Evolutionary conservation across 53 echinoderm and acorn worm genomes (phyloP), one percentile per base, ranked within the genome.

Genomic region (Zoroaster sp.): DNA sequence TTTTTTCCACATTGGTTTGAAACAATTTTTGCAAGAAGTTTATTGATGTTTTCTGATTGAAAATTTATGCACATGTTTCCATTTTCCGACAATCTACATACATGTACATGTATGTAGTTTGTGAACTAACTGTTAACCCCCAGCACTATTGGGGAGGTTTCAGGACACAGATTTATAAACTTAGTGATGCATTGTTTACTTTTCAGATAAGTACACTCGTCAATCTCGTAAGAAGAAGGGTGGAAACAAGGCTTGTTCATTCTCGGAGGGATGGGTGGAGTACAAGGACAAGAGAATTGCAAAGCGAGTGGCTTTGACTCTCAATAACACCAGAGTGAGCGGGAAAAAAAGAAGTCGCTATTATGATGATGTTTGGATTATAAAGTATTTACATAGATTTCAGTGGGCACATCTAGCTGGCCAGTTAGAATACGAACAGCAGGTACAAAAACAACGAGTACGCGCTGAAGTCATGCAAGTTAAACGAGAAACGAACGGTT

Each of bases 261-360:
- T 94, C 45, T 90, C 90, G 8, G 95, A 97, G 71, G 95, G 95
- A 18, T 97, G 95, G 99, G 83, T 99, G 7, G 99, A 99, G 77
- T 99, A 94, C 89, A 94, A 80, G 88, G 88, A 92, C 72, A 99
- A 99, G 81, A 96, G 88, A 44, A 90, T 91, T 38, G 99, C 99
- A 20, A 99, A 99, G 77, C 87, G 90, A 42, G 90, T 99, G 3
- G 99, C 99, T 2, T 21, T 91, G 40, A 93, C 99, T 0, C 88
- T 99, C 66, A 96, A 99, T 90, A 99, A 99, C 76, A 96, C 99
- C 1, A 75, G 80, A 3, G 93, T 99, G 15, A 93, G 94, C 5
- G 93, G 90, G 18, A 91, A 63, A 49, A 96, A 96, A 52, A 69
- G 94, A 31, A 95, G 95, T 70, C 87, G 88, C 14, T 93, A 99